These are phyloP conservation scores for Myiothlypis chrysogaster DNA, from an alignment of 2,797 vertebrate species.

Conservation along the genomic window DNA sequence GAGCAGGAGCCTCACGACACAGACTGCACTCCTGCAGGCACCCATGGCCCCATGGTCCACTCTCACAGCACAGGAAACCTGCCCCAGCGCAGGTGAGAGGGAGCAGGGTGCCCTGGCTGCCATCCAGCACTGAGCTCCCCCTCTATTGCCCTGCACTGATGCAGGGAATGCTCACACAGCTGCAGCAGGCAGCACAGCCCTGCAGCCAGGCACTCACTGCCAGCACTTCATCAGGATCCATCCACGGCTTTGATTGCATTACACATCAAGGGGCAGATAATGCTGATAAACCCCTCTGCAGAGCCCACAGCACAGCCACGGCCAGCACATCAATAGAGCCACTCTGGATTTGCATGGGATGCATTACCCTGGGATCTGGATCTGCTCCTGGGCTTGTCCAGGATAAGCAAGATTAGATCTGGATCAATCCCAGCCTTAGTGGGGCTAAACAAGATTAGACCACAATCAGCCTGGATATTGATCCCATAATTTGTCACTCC, in stretches of 20 bases:
- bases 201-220: neutral
- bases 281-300: neutral
- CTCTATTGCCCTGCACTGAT: neutral
- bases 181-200: neutral
- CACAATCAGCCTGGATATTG: neutral
- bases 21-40: neutral
- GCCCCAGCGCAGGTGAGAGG: neutral
- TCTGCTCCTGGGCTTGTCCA: slow-evolving; percentile 22
- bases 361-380: slow-evolving; percentile 19
- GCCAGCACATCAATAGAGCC: neutral
- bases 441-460: slow-evolving; percentile 42
- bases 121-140: neutral
- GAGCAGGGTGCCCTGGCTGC: neutral
- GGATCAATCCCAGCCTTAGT: slow-evolving; percentile 41
- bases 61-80: neutral
- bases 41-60: fast-evolving
- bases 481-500: slow-evolving; percentile 32
- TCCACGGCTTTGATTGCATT: neutral
- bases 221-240: neutral
- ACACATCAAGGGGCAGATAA: neutral
- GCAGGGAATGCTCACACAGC: fast-evolving
- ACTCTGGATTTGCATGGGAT: neutral
- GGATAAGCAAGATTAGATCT: slow-evolving; percentile 62
- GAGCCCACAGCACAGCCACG: neutral
- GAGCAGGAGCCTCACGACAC: neutral